Evolutionary conservation across 2,888 invertebrate species (phyloP).

Genomic region (Diarsia brunnea): DNA sequence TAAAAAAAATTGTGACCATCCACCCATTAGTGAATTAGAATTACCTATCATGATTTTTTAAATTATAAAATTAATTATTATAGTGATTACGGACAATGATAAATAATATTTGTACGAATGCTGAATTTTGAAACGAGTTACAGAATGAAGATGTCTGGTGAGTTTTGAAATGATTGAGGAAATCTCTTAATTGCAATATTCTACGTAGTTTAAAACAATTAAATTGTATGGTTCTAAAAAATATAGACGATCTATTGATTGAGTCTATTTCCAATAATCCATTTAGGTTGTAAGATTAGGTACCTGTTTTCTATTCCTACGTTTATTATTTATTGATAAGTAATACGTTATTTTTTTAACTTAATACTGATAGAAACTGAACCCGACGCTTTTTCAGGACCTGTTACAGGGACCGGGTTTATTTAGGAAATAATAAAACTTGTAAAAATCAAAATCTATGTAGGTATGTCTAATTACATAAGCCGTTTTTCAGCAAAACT

Average conservation of each 20-base stretch:
- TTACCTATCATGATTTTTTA: constrained; percentile 21
- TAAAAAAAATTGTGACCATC: constrained; percentile 26
- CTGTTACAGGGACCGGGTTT: not conserved
- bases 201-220: not conserved
- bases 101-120: constrained; percentile 69
- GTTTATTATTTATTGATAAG: not conserved
- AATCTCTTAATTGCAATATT: not conserved
- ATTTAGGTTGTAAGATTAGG: not conserved
- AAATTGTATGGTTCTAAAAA: no score
- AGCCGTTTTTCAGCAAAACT: not conserved
- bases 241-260: not conserved
- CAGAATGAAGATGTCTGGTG: constrained; percentile 89
- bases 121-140: constrained; percentile 78
- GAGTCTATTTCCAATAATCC: not conserved
- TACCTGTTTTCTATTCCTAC: not conserved
- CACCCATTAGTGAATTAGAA: constrained; percentile 51
- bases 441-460: not conserved
- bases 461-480: not conserved
- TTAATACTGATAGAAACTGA: not conserved
- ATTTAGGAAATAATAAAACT: not conserved
- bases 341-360: not conserved
- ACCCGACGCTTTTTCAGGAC: not conserved
- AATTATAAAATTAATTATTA: constrained; percentile 12
- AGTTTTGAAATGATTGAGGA: constrained; percentile 65
- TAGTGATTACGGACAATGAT: constrained; percentile 62